phyloP scores from a whole-genome alignment of 2,888 invertebrate genomes.

The Parelbella ahira region DNA sequence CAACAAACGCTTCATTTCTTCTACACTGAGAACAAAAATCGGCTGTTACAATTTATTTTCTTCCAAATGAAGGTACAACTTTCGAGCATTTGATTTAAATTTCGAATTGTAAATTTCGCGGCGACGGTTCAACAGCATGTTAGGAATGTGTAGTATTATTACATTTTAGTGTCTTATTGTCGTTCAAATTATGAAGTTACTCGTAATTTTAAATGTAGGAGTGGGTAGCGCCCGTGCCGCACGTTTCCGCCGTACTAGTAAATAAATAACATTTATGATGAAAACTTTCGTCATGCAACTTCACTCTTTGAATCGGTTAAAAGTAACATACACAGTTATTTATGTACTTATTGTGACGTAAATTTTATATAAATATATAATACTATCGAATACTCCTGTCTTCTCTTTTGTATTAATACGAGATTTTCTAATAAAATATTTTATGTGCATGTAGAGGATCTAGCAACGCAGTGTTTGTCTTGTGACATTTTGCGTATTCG shows the following conservation, averaged over 20 bases:
- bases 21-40: too few species aligned
- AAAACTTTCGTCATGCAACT: not conserved
- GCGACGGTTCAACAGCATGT: not conserved
- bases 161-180: conserved; percentile 1
- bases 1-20: too few species aligned
- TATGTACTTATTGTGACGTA: conserved; percentile 9
- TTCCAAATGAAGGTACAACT: conserved; percentile 10
- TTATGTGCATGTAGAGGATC: not conserved
- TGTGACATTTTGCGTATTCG: conserved; percentile 6
- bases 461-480: too few species aligned
- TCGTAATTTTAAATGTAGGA: conserved; percentile 1
- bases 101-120: conserved; percentile 1
- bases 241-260: not conserved
- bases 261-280: not conserved
- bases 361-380: not conserved
- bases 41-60: too few species aligned
- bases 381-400: conserved; percentile 7
- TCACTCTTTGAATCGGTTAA: conserved; percentile 12
- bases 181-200: conserved; percentile 3
- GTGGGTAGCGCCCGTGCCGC: not conserved
- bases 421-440: too few species aligned
- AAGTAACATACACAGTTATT: conserved; percentile 5
- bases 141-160: conserved; percentile 4
- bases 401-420: too few species aligned
- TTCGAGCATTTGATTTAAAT: not conserved